A percentile compares a stretch with the other conserved stretches of the same genome.
Evolutionary conservation across 2,888 invertebrate genomes (phyloP).

Genomic region (Lymantria monacha): DNA sequence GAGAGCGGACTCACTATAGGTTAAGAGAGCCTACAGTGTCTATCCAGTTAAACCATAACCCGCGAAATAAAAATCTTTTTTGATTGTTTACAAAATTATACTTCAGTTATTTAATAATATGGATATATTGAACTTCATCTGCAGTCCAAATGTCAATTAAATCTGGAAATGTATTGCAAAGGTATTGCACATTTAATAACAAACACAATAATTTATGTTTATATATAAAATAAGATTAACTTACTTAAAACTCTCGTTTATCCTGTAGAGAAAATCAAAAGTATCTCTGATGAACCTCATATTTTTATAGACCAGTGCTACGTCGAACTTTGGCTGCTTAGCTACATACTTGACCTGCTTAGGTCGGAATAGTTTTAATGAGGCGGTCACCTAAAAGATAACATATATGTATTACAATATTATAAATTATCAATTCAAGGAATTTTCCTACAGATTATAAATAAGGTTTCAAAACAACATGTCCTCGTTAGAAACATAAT

Average conservation of each 20-base stretch:
- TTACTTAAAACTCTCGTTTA: conserved; percentile 67
- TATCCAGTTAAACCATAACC: too few relatives aligned
- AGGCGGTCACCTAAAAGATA: conserved; percentile 61
- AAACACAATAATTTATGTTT: too few relatives aligned
- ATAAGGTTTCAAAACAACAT: neutral
- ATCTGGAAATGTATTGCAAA: too few relatives aligned
- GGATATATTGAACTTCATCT: too few relatives aligned
- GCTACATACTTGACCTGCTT: conserved; percentile 61
- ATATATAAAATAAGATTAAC: conserved; percentile 7
- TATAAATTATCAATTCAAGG: neutral
- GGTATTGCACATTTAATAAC: too few relatives aligned
- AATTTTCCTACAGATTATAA: neutral
- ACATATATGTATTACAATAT: conserved; percentile 6
- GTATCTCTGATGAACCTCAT: conserved; percentile 55
- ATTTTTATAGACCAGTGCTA: conserved; percentile 61
- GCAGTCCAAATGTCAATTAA: too few relatives aligned
- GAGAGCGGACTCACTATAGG: too few relatives aligned
- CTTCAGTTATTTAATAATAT: too few relatives aligned
- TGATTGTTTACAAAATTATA: too few relatives aligned
- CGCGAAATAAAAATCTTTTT: too few relatives aligned
- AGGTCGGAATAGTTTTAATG: conserved; percentile 59
- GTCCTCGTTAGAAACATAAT: too few relatives aligned
- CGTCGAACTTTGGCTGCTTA: conserved; percentile 59
- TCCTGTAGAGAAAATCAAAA: conserved; percentile 39
- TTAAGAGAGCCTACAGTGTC: too few relatives aligned